Evolutionary conservation across 2,113 vertebrate genomes (phyloP), one percentile per base, ranked within the genome.

Genomic region (Sardina pilchardus): DNA sequence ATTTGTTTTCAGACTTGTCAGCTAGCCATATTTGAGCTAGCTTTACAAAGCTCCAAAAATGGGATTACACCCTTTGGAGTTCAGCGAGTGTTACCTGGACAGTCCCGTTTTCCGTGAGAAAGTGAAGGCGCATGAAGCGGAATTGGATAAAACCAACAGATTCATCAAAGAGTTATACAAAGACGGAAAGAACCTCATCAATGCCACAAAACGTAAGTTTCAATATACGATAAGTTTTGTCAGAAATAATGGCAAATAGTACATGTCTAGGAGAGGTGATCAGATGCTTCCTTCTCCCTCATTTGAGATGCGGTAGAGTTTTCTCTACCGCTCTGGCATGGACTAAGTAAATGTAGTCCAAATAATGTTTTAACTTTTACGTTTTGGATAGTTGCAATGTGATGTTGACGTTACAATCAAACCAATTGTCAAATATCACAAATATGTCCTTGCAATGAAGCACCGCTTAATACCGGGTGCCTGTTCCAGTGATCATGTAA

Each of bases 101-200:
- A 99, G 97, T 90, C 98, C 97, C 14, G 88, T 92, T 89, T 98
- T 99, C 94, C 94, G 98, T 91, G 98, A 99, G 81, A 94, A 97
- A 88, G 96, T 99, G 45, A 95, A 96, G 84, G 95, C 97, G 0
- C 98, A 99, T 16, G 98, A 99, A 94, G 97, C 96, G 17, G 98
- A 99, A 92, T 94, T 99, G 94, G 98, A 99, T 89, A 96, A 94
- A 91, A 99, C 98, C 56, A 98, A 97, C 95, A 97, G 98, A 91
- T 99, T 99, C 85, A 99, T 99, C 89, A 99, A 99, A 91, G 98
- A 99, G 87, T 93, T 99, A 83, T 97, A 99, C 87, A 99, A 99
- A 92, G 98, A 99, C 90, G 98, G 98, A 0, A 99, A 99, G 93
- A 98, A 96, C 89, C 97, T 99, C 85, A 98, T 99, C 90, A 96